Conservation (phyloP, 2,888 invertebrate genomes). For the Synergus japonicus region DNA sequence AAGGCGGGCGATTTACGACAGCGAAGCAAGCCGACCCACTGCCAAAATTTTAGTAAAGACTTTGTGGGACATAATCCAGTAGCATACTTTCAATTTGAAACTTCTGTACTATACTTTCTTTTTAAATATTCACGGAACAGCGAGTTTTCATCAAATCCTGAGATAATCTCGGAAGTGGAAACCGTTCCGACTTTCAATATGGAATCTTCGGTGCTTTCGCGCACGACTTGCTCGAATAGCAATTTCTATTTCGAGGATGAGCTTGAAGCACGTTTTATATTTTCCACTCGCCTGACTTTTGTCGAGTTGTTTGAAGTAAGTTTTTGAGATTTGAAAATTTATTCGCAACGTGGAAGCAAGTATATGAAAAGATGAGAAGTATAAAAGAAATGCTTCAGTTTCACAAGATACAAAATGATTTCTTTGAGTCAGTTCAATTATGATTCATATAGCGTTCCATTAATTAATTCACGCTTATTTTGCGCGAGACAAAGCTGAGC, state of each 20-base stretch:
- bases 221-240: conserved; percentile 35
- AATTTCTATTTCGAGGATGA: conserved; percentile 33
- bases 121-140: not conserved
- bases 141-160: conserved; percentile 26
- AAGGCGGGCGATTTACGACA: conserved; percentile 8
- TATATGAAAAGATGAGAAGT: not conserved
- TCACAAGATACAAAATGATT: not conserved
- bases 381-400: not conserved
- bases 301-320: conserved; percentile 8
- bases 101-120: not conserved
- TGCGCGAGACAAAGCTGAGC: not conserved
- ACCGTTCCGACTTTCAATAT: conserved; percentile 36
- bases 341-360: not conserved
- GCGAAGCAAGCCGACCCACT: conserved; percentile 6
- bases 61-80: not conserved
- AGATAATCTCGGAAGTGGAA: conserved; percentile 23
- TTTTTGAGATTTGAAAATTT: not conserved
- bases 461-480: not conserved
- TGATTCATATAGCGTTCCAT: not conserved
- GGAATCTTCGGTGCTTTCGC: conserved; percentile 29
- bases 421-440: not conserved
- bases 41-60: conserved; percentile 6
- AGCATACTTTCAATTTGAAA: not conserved
- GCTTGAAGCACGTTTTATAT: conserved; percentile 28
- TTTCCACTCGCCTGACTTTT: conserved; percentile 15